Percentiles rank a stretch among this genome's conserved stretches.
These are phyloP conservation scores for Gymnorhina tibicen DNA, from an alignment of 2,113 vertebrate species.

Conservation along the genomic window DNA sequence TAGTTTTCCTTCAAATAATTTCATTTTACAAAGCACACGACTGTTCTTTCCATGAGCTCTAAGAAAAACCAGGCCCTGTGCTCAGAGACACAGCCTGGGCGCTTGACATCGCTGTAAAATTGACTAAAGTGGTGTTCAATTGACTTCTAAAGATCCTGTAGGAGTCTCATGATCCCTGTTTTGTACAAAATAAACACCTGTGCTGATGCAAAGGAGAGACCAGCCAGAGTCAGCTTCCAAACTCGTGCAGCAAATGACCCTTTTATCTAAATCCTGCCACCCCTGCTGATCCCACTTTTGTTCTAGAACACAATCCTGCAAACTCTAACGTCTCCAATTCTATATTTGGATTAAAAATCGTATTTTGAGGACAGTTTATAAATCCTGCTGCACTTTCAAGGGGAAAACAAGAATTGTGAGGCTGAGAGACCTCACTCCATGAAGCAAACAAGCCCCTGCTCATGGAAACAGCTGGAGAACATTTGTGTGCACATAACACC, in stretches of 20 bases:
- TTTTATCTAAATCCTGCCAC: neutral
- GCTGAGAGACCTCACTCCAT: neutral
- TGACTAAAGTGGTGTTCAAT: neutral
- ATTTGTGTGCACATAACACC: neutral
- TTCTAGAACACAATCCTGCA: neutral
- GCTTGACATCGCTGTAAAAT: neutral
- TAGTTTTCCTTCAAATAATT: neutral
- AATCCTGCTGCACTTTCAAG: neutral
- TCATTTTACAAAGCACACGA: neutral
- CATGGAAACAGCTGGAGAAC: neutral
- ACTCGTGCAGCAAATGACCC: rapidly evolving
- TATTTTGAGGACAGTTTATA: neutral
- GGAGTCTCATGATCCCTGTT: neutral
- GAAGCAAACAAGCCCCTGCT: neutral
- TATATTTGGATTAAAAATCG: neutral
- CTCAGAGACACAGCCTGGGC: neutral
- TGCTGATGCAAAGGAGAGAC: neutral
- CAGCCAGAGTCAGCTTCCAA: neutral
- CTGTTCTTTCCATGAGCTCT: neutral
- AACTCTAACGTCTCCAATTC: neutral
- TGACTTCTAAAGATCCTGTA: neutral
- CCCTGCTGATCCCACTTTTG: neutral
- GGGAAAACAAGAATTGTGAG: neutral
- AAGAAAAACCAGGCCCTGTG: neutral
- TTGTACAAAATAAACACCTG: neutral